Evolutionary conservation across 2,113 vertebrate genomes (phyloP).

Genomic region (Boleophthalmus pectinirostris): DNA sequence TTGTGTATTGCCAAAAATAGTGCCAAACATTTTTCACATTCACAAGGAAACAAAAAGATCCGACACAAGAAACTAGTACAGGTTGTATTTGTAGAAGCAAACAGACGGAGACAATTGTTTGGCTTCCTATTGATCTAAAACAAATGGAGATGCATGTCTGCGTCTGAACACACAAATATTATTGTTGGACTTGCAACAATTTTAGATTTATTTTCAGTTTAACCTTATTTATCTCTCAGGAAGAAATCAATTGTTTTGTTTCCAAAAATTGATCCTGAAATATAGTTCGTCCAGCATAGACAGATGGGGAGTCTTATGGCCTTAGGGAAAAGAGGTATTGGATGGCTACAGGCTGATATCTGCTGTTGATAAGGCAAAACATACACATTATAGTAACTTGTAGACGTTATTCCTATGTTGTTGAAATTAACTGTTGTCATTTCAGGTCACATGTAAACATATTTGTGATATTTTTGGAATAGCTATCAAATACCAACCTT

Average conservation of each 20-base stretch:
- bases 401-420: no score
- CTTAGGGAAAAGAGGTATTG: background rate
- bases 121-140: conserved; percentile 53
- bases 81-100: conserved; percentile 58
- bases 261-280: background rate
- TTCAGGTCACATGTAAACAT: background rate
- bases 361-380: background rate
- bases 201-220: background rate
- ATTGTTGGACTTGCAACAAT: background rate
- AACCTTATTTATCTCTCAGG: background rate
- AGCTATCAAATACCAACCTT: no score
- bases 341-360: background rate
- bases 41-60: conserved; percentile 55
- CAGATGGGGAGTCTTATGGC: background rate
- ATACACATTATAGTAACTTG: background rate
- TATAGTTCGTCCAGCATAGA: background rate
- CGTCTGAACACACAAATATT: conserved; percentile 1
- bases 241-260: conserved; percentile 1
- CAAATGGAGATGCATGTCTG: conserved; percentile 35
- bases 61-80: conserved; percentile 46
- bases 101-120: conserved; percentile 50
- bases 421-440: background rate
- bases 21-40: conserved; percentile 37
- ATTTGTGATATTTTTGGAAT: no score
- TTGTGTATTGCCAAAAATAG: conserved; percentile 54